A percentile compares a stretch with the other conserved stretches of the same genome.
Conservation (phyloP, 2,888 invertebrate species). For the Lysandra coridon region DNA sequence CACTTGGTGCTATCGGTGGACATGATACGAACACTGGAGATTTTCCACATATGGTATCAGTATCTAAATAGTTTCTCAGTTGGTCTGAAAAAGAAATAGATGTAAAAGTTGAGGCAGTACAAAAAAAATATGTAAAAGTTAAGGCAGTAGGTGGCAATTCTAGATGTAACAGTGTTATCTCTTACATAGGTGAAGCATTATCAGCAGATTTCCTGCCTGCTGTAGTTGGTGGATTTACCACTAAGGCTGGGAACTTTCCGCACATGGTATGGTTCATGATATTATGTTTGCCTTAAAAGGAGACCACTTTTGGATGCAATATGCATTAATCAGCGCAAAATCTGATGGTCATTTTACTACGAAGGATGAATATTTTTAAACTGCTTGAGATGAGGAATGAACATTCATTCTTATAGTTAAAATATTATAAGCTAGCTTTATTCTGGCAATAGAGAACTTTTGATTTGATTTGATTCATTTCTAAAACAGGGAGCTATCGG, state of each 20-base stretch:
- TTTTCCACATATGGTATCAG: constrained; percentile 36
- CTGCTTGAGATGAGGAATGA: no score
- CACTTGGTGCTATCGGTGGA: constrained; percentile 30
- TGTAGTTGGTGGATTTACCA: constrained; percentile 1
- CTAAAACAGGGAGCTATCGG: constrained; percentile 56
- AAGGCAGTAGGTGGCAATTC: no score
- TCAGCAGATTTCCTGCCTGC: neutral
- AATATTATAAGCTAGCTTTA: neutral
- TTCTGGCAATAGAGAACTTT: neutral
- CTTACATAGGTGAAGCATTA: neutral
- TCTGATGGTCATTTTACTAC: no score
- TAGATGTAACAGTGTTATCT: neutral
- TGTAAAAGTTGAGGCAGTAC: neutral
- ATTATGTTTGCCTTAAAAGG: no score
- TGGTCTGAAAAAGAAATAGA: neutral
- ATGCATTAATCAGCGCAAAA: no score
- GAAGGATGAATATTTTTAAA: no score
- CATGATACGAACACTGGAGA: constrained; percentile 32
- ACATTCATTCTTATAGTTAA: no score
- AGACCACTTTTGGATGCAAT: no score
- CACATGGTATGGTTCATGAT: neutral
- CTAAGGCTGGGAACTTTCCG: neutral
- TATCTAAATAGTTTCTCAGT: neutral
- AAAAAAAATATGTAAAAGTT: neutral
- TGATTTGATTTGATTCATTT: neutral